Conservation (phyloP, 2,797 vertebrate genomes). For the Sebastes vulpes region DNA sequence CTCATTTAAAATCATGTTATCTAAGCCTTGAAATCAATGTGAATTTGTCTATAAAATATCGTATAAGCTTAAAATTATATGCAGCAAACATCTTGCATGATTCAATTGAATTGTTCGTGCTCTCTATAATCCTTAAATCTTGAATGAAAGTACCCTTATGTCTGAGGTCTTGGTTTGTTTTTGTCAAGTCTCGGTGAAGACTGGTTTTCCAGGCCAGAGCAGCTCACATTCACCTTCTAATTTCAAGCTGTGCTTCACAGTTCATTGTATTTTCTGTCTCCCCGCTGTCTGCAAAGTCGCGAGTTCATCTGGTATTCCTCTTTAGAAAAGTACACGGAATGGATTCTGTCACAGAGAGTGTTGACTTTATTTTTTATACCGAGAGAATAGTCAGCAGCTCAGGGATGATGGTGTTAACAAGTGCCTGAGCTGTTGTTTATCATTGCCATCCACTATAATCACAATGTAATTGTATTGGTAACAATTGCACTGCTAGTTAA, state of each 20-base stretch:
- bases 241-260: constrained; percentile 44
- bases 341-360: constrained; percentile 48
- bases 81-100: neutral
- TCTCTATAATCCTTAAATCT: neutral
- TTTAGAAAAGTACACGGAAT: constrained; percentile 44
- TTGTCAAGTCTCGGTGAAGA: neutral
- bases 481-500: constrained; percentile 28
- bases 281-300: constrained; percentile 22
- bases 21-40: neutral
- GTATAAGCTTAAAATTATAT: neutral
- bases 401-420: constrained; percentile 34
- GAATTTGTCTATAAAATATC: neutral
- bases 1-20: neutral
- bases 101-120: neutral
- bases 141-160: neutral
- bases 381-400: constrained; percentile 8
- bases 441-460: constrained; percentile 37
- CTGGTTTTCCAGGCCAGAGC: neutral
- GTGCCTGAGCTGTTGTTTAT: constrained; percentile 38
- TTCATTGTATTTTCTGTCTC: constrained; percentile 39
- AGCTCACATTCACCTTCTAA: constrained; percentile 15
- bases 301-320: constrained; percentile 33
- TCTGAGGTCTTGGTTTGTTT: neutral
- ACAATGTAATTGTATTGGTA: constrained; percentile 13
- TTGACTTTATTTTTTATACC: constrained; percentile 49